Base-by-base conservation (phyloP, 2,888 invertebrate species). In the Megaustenia siamemsis region DNA sequence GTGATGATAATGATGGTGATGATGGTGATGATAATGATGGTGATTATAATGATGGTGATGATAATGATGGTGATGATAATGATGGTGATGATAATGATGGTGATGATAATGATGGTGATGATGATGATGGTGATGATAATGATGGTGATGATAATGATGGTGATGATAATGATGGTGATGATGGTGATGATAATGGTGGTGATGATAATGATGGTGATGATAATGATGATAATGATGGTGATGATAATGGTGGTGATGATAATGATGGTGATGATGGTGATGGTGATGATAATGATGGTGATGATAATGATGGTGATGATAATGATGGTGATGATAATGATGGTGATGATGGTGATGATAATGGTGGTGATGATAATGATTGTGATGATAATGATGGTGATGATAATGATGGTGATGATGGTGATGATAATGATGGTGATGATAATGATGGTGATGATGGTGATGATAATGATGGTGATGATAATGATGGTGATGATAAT, bases 121-220 rank as follows among this genome's bases (percentile, higher is more conserved):
- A 76, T 76, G 76, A 76, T 76, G 76, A 76, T 76, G 76, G 45
- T 76, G 76, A 76, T 76, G 76, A 76, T 76, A 49, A 76, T 76
- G 76, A 76, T 49, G 76, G 45, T 49, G 76, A 76, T 49, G 76
- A 76, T 76, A 49, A 76, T 76, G 76, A 76, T 76, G 76, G 45
- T 76, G 76, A 76, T 76, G 76, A 49, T 76, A 49, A 43, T 76
- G 76, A 76, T 76, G 76, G 45, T 76, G 76, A 76, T 76, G 76
- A 76, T n/a, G 49, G 45, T 76, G 76, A 76, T 49, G 76, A 76
- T 76, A 49, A 76, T 76, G 76, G 45, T 76, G 76, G 45, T 76
- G 76, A 76, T 76, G 76, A 76, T 49, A 49, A 76, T 49, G 76
- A 76, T 49, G 76, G 45, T 76, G 76, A 76, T 49, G 76, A 76